These are phyloP conservation scores for Percopsis transmontana DNA, from an alignment of 2,113 vertebrate species.

Conservation along the genomic window DNA sequence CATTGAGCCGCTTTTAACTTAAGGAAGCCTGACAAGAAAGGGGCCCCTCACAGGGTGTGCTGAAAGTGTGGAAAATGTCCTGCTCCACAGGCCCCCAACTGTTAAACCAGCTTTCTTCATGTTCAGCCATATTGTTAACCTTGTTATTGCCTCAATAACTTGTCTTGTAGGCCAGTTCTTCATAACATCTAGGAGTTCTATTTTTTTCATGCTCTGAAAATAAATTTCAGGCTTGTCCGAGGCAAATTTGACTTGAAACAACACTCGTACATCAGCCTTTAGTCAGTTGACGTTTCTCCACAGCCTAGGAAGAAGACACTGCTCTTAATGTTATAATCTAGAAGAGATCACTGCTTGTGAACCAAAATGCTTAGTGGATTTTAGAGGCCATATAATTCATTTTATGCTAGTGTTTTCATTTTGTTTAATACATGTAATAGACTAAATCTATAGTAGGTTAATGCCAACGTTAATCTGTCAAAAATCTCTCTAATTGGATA, in stretches of 20 bases:
- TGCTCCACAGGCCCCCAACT: background rate
- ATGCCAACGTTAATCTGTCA: too few species aligned
- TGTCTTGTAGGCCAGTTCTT: background rate
- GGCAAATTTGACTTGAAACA: conserved; percentile 25
- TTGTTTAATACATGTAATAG: too few species aligned
- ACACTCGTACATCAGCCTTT: conserved; percentile 26
- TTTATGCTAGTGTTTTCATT: too few species aligned
- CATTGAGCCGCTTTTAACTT: conserved; percentile 28
- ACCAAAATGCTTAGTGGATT: background rate
- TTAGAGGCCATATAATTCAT: too few species aligned
- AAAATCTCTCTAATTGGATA: too few species aligned
- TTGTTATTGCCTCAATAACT: conserved; percentile 2
- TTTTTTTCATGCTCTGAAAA: conserved; percentile 6
- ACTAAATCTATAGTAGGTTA: too few species aligned
- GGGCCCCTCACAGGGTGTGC: conserved; percentile 61
- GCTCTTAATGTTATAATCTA: conserved; percentile 6
- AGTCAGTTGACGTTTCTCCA: conserved; percentile 18
- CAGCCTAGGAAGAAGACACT: conserved; percentile 4
- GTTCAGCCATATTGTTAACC: conserved; percentile 3
- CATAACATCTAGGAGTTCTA: conserved; percentile 6
- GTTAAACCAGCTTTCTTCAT: background rate
- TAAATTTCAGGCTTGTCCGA: conserved; percentile 9
- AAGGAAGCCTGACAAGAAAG: conserved; percentile 61
- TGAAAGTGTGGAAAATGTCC: conserved; percentile 17
- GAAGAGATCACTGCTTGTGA: background rate